Conservation (phyloP, 2,888 invertebrate species). For the Drosophila meridiana region DNA sequence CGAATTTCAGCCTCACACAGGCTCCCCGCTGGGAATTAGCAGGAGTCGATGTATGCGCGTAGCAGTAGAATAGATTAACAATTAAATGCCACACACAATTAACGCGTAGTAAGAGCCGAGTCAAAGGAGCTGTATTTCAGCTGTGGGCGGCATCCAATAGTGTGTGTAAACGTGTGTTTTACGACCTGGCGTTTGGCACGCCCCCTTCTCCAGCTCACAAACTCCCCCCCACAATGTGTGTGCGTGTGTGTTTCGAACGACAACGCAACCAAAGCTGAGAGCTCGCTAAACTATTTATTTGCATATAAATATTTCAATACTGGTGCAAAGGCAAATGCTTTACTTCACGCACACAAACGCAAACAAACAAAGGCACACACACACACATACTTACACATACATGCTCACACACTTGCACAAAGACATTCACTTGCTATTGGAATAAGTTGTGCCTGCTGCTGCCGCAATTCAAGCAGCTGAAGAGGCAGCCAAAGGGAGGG, state of each 20-base stretch:
- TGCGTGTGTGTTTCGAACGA: slow-evolving; percentile 54
- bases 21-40: neutral
- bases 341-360: slow-evolving; percentile 20
- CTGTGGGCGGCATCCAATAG: neutral
- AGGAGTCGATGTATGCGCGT: neutral
- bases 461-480: slow-evolving; percentile 1
- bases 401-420: neutral
- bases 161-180: slow-evolving; percentile 49
- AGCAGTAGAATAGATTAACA: slow-evolving; percentile 65
- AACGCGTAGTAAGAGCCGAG: slow-evolving; percentile 65
- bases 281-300: slow-evolving; percentile 77
- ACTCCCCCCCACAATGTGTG: slow-evolving; percentile 1
- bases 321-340: slow-evolving; percentile 33
- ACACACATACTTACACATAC: slow-evolving; percentile 5
- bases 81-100: slow-evolving; percentile 77
- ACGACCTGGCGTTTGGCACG: slow-evolving; percentile 56
- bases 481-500: neutral
- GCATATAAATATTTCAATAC: slow-evolving; percentile 77
- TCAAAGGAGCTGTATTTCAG: slow-evolving; percentile 18
- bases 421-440: slow-evolving; percentile 43
- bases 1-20: too few species aligned
- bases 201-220: slow-evolving; percentile 22
- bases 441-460: slow-evolving; percentile 38
- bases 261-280: slow-evolving; percentile 65
- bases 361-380: slow-evolving; percentile 5